Evolutionary conservation across 1,140 invertebrate species (phyloP).

Genomic region (Ephestia elutella): DNA sequence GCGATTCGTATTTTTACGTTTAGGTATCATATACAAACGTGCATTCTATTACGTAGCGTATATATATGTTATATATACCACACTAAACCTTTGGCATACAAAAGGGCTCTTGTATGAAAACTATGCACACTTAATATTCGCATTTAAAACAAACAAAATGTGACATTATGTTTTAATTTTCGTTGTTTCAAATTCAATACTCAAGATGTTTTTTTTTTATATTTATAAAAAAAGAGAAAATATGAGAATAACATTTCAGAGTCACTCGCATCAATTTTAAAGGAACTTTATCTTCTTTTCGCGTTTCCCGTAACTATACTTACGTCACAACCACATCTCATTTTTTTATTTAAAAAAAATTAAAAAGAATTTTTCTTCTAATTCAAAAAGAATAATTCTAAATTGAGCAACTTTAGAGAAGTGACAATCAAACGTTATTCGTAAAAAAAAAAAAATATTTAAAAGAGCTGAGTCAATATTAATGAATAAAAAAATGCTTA

Average conservation of each 20-base stretch:
- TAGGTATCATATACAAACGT: slow-evolving; percentile 36
- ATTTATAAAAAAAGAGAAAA: slow-evolving; percentile 17
- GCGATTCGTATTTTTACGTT: slow-evolving; percentile 27
- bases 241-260: slow-evolving; percentile 60
- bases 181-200: slow-evolving; percentile 27
- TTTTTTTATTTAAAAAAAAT: slow-evolving; percentile 38
- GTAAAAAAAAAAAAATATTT: slow-evolving; percentile 14
- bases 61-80: slow-evolving; percentile 9
- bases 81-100: slow-evolving; percentile 16
- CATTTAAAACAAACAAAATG: background rate
- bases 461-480: background rate
- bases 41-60: slow-evolving; percentile 25
- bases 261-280: slow-evolving; percentile 46
- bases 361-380: slow-evolving; percentile 23
- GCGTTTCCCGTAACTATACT: slow-evolving; percentile 39
- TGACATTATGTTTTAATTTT: slow-evolving; percentile 17
- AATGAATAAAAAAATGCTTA: background rate
- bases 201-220: slow-evolving; percentile 16
- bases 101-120: slow-evolving; percentile 12
- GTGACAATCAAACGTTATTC: slow-evolving; percentile 62
- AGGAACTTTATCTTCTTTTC: slow-evolving; percentile 36
- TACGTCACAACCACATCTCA: slow-evolving; percentile 64
- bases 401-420: slow-evolving; percentile 55
- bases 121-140: background rate
- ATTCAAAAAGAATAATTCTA: slow-evolving; percentile 37